Base-by-base conservation (phyloP, 2,888 invertebrate genomes). In the Tachina lurida region DNA sequence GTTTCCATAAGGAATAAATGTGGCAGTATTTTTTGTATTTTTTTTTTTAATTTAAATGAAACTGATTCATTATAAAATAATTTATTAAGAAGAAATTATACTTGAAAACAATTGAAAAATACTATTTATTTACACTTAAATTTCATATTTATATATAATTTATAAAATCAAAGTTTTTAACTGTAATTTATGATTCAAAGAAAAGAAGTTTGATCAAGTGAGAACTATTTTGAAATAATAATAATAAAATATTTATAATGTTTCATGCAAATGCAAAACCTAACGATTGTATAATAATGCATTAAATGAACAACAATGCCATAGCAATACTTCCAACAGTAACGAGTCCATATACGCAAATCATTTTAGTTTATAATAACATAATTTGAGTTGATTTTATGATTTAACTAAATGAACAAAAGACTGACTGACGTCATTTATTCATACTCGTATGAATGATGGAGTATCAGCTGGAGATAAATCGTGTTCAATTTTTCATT, bases 341-440 rank as follows among this genome's bases (percentile, higher is more conserved):
- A 2, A 31, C 31, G 4, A 31, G 4, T 31, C 31, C 4, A 31
- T 73, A 17, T 39, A 17, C 12, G 12, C 47, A 60, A 60, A 47
- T 45, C 8, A 22, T 10, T 15, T 19, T 22, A 63, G 1, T 49
- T 67, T 10, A 22, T 31, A 68, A 17, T 17, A 68, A 68, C 3
- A 54, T 31, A 68, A 68, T 39, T 70, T 19, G 13, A 68, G 12
- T 17, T 41, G 15, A 43, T 45, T 58, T 22, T 45, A 60, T 41
- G 13, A 9, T 8, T 9, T 10, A 73, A 60, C 13, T 10, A 73
- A 60, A 15, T 62, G 19, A 63, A 52, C n/a, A 75, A 45, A 17
- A 15, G 2, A 76, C 31, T 76, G 56, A 76, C 76, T 76, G 56
- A 76, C 76, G 56, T 65, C 39, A 56, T 22, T 39, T n/a, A n/a